Evolutionary conservation across 2,888 invertebrate species (phyloP), one percentile per base, ranked within the genome.

Genomic region (Micropterix aruncella): DNA sequence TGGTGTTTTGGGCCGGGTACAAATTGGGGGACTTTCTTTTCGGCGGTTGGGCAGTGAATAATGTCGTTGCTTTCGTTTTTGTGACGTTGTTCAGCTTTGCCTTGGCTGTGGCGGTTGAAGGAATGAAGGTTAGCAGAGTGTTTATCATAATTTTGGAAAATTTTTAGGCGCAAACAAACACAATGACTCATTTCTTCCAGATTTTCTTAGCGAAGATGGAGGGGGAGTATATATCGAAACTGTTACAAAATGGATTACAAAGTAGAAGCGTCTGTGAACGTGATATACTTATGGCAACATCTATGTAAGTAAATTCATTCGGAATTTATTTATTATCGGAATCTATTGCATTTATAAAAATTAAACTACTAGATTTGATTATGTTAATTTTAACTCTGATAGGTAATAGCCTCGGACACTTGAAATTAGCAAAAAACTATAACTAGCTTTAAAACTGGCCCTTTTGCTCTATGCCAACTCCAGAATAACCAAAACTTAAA

Each of bases 1-100:
- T 76, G 74, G 71, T 66, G 60, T 79, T 79, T 66, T 81, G 79
- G 78, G 80, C 78, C 60, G 77, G 76, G 44, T 72, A 68, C 50
- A 62, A 78, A 57, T 61, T 82, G 45, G 73, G 75, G 14, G 68
- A 76, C 50, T 80, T 80, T 59, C 60, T 83, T 54, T 77, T 83
- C 60, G 60, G 75, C 40, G 80, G 80, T 16, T 71, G 77, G 41
- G 63, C 66, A 51, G 67, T 82, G 44, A 64, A 57, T 52, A 64
- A 71, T 36, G 58, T 65, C 3, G 63, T 66, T 60, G 65, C 74
- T 19, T 66, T 83, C 51, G 60, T 77, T 3, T 65, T 71, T 47
- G 71, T 77, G 2, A 81, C 81, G 63, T 57, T 79, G 40, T 68
- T 70, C 40, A 62, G 81, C 40, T 67, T 72, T 52, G 62, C 73